These are phyloP conservation scores for Heliopora coerulea DNA, from an alignment of 92 coral and sea anemone genomes.

Conservation along the genomic window DNA sequence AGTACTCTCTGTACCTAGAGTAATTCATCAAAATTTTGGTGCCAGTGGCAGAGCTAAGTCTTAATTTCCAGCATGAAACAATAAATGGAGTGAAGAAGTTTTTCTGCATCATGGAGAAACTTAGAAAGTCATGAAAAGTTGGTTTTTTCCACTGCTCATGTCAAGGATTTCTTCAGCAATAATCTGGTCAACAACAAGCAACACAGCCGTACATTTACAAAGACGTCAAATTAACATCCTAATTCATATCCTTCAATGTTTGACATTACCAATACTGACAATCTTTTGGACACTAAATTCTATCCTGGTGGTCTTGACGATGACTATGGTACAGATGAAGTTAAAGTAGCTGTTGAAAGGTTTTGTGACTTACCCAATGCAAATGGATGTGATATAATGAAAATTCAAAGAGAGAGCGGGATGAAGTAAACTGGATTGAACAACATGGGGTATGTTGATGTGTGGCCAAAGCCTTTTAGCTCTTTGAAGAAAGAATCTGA, in stretches of 20 bases:
- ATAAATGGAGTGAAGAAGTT: constrained; percentile 54
- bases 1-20: constrained; percentile 55
- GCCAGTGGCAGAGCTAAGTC: constrained; percentile 62
- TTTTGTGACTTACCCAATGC: constrained; percentile 35
- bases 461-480: constrained; percentile 32
- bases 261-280: constrained; percentile 47
- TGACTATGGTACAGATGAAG: constrained; percentile 42
- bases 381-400: constrained; percentile 51
- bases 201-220: neutral
- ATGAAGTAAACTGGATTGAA: constrained; percentile 38
- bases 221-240: constrained; percentile 30
- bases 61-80: constrained; percentile 54
- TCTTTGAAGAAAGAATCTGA: constrained; percentile 26
- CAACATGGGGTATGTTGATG: constrained; percentile 24
- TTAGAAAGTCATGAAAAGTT: constrained; percentile 39
- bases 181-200: neutral
- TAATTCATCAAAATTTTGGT: constrained; percentile 49
- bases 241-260: constrained; percentile 40
- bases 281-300: constrained; percentile 12
- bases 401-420: constrained; percentile 20
- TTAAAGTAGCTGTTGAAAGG: constrained; percentile 35
- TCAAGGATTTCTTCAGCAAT: constrained; percentile 15
- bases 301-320: constrained; percentile 18
- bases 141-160: constrained; percentile 48
- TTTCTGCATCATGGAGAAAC: constrained; percentile 57